Percentiles rank a stretch among this genome's conserved stretches.
Conservation (phyloP, 92 coral and sea anemone species). For the Bergia puertoricense region DNA sequence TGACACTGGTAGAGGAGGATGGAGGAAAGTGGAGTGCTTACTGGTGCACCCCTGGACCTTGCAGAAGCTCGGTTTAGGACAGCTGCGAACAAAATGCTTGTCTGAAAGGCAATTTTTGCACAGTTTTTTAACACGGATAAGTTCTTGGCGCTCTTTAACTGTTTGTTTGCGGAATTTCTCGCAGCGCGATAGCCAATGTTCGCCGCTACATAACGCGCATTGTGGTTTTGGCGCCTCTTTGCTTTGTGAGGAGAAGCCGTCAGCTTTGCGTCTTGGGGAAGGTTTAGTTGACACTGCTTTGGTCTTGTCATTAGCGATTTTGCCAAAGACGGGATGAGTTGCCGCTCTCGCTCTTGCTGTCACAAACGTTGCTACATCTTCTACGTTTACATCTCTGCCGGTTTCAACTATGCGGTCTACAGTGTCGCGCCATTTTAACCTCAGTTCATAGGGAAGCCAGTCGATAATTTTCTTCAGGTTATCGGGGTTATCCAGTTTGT, state of each 20-base stretch:
- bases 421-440: slow-evolving; percentile 47
- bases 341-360: slow-evolving; percentile 36
- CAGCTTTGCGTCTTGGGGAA: neutral
- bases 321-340: slow-evolving; percentile 40
- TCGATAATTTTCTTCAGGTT: neutral
- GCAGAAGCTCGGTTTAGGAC: slow-evolving; percentile 60
- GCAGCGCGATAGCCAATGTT: slow-evolving; percentile 70
- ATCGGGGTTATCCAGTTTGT: slow-evolving; percentile 44
- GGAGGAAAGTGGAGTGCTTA: slow-evolving; percentile 63
- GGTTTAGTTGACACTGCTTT: neutral
- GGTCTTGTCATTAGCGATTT: neutral
- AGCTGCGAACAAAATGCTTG: slow-evolving; percentile 50
- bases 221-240: slow-evolving; percentile 13
- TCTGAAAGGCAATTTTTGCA: slow-evolving; percentile 60
- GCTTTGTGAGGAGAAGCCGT: slow-evolving; percentile 28
- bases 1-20: too few species aligned
- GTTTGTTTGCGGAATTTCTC: slow-evolving; percentile 47
- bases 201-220: slow-evolving; percentile 50
- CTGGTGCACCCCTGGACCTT: neutral
- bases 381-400: slow-evolving; percentile 35
- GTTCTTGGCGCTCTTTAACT: slow-evolving; percentile 50
- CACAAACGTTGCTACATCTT: slow-evolving; percentile 20
- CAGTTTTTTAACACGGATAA: slow-evolving; percentile 42
- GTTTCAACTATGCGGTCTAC: slow-evolving; percentile 42
- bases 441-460: slow-evolving; percentile 39